phyloP scores from a whole-genome alignment of 64 coral and sea anemone genomes.

The Actinia tenebrosa region DNA sequence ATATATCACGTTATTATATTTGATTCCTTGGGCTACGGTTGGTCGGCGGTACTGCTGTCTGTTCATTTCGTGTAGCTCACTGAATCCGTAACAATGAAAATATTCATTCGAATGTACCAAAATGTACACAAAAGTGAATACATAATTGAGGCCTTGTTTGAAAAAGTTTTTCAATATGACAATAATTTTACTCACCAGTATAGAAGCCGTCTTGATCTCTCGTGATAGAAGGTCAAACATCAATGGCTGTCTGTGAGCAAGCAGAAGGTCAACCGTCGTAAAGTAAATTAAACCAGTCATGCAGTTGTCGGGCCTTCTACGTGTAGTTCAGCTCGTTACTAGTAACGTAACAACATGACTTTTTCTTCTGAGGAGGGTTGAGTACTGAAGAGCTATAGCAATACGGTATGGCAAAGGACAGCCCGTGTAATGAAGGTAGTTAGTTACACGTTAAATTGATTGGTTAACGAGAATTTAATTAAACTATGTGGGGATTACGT shows the following conservation, averaged over 20 bases:
- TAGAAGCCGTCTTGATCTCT: not conserved
- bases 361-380: not conserved
- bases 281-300: no score
- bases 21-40: not conserved
- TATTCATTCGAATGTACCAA: not conserved
- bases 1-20: not conserved
- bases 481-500: not conserved
- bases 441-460: not conserved
- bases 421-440: no score
- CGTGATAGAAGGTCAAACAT: not conserved
- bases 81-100: not conserved
- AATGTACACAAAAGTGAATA: not conserved
- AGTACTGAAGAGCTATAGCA: no score
- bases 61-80: not conserved
- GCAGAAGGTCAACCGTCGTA: not conserved
- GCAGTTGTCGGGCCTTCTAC: no score
- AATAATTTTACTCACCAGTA: not conserved
- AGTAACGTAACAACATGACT: not conserved
- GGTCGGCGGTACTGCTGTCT: not conserved
- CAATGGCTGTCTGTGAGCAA: not conserved
- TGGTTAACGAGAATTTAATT: not conserved
- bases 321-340: not conserved
- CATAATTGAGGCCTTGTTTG: not conserved
- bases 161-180: not conserved
- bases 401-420: no score